Percentiles rank a stretch among this genome's conserved stretches.
Evolutionary conservation across 2,797 vertebrate genomes (phyloP).

Genomic region (Silurus lanzhouensis): DNA sequence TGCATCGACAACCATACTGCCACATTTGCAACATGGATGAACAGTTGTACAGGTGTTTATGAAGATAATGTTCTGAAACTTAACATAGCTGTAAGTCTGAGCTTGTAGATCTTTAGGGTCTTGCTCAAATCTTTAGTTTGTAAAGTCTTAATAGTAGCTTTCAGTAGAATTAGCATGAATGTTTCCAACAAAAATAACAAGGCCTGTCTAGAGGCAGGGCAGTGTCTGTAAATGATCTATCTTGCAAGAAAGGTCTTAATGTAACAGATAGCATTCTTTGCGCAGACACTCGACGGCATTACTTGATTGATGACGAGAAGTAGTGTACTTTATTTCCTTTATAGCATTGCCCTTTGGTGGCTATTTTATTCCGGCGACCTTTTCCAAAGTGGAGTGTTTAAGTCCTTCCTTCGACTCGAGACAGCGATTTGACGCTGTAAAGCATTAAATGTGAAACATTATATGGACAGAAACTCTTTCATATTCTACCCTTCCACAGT

Average conservation of each 20-base stretch:
- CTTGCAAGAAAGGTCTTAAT: slow-evolving; percentile 11
- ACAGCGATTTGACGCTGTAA: background rate
- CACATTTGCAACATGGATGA: background rate
- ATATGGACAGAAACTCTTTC: background rate
- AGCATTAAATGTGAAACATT: slow-evolving; percentile 25
- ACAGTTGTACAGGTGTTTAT: too few relatives aligned
- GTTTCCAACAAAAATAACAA: background rate
- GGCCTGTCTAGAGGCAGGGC: background rate
- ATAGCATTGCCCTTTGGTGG: slow-evolving; percentile 36
- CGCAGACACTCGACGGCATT: background rate
- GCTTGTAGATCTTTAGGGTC: background rate
- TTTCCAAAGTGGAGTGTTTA: slow-evolving; percentile 37
- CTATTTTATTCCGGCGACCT: slow-evolving; percentile 34
- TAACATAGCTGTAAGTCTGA: background rate
- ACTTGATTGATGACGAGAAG: slow-evolving; percentile 37
- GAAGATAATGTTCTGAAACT: background rate
- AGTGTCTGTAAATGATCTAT: slow-evolving; percentile 24
- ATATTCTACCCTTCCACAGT: background rate
- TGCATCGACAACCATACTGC: background rate
- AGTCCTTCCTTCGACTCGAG: slow-evolving; percentile 14
- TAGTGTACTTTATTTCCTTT: slow-evolving; percentile 33
- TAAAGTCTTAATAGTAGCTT: background rate
- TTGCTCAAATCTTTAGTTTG: slow-evolving; percentile 19
- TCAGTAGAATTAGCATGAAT: background rate
- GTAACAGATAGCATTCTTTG: slow-evolving; percentile 19